Evolutionary conservation across 2,113 vertebrate genomes (phyloP), one percentile per base, ranked within the genome.

Genomic region (Hippoglossus stenolepis): DNA sequence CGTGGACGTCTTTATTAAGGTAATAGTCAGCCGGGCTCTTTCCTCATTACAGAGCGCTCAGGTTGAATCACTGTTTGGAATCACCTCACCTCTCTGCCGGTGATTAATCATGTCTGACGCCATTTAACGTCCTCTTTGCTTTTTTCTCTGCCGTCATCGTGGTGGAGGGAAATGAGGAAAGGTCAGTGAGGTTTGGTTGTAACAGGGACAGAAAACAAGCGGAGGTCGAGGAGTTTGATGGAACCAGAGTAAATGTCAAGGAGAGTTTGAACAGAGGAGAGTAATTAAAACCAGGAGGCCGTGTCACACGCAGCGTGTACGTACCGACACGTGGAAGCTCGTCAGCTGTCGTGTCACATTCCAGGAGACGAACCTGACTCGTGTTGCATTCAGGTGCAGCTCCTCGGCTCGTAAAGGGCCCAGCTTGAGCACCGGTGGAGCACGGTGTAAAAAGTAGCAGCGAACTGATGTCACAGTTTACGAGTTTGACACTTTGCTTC

Each of bases 1-100:
- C 53, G 61, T 59, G 58, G 77, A 84, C 53, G 43, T 83, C 80
- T 79, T 76, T 43, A 83, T 87, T 82, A 71, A 73, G 61, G 64
- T 65, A 59, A 49, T 3, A 64, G 62, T 61, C 65, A 21, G 73
- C 24, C 13, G 3, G 45, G 43, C 59, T 54, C 65, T 67, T 5
- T 63, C 13, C 71, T 79, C 67, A 66, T 77, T 77, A 73, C 62
- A 0, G 11, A 59, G 51, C 49, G 21, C 79, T 83, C 75, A 58
- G 79, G 54, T 76, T 76, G 70, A 83, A 67, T 67, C 74, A 66
- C 61, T 75, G 73, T 68, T 51, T 75, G 65, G 69, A 72, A 66
- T 61, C 77, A 72, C n/a, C 38, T 81, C 79, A 54, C 53, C 71
- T 69, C 71, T 75, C 66, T 67, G 70, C 62, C 28, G 45, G 49